Evolutionary conservation across 2,888 invertebrate species (phyloP).

Genomic region (Drosophila lutescens): DNA sequence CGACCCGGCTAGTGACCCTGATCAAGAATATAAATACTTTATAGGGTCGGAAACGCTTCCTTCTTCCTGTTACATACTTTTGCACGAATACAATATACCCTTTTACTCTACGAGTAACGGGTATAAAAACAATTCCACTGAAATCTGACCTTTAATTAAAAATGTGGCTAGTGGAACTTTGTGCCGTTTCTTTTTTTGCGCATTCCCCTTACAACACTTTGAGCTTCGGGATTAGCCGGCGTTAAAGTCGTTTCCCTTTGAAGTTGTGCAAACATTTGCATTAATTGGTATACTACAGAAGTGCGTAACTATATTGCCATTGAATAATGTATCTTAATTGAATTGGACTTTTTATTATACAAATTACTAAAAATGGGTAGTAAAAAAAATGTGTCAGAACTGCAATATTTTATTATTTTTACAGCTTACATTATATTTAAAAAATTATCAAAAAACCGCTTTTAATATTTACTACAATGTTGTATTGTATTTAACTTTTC

Average conservation of each 20-base stretch:
- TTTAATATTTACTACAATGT: too few relatives aligned
- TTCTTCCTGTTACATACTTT: too few relatives aligned
- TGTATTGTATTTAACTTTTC: too few relatives aligned
- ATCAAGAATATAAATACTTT: too few relatives aligned
- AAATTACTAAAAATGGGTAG: too few relatives aligned
- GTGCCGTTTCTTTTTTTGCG: neutral
- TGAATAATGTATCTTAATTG: conserved; percentile 1
- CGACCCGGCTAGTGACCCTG: too few relatives aligned
- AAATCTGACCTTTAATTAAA: conserved; percentile 45
- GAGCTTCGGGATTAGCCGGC: conserved; percentile 21
- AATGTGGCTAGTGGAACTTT: conserved; percentile 17
- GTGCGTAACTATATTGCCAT: neutral
- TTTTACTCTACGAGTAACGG: too few relatives aligned
- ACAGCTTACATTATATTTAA: too few relatives aligned
- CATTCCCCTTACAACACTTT: conserved; percentile 5
- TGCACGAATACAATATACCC: too few relatives aligned
- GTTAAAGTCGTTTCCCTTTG: conserved; percentile 5
- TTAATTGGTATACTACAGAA: conserved; percentile 1
- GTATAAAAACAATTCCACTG: conserved; percentile 10
- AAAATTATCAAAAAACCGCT: too few relatives aligned
- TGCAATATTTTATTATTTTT: neutral
- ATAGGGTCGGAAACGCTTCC: too few relatives aligned
- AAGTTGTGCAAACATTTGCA: conserved; percentile 8
- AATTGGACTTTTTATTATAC: neutral
- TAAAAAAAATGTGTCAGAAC: too few relatives aligned